Evolutionary conservation across 2,888 invertebrate genomes (phyloP).

Genomic region (Apodemia hepburni): DNA sequence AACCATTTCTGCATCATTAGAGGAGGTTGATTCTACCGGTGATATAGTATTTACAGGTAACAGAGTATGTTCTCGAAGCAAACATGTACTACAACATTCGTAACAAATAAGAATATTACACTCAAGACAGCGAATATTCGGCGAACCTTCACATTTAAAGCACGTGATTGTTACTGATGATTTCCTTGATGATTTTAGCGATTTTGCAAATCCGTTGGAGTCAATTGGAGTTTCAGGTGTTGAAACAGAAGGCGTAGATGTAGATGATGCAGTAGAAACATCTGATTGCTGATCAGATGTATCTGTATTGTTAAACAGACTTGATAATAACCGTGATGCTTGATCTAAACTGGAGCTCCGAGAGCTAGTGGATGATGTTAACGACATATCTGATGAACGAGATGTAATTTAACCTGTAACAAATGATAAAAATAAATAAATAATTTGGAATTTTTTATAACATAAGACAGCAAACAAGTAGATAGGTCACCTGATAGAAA

Average conservation of each 20-base stretch:
- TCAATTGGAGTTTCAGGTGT: neutral
- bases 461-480: no score
- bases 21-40: constrained; percentile 18
- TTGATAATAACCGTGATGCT: constrained; percentile 14
- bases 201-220: neutral
- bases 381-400: neutral
- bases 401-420: neutral
- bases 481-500: no score
- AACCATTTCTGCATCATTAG: constrained; percentile 26
- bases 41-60: neutral
- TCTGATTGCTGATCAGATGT: neutral
- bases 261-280: neutral
- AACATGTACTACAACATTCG: neutral
- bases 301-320: neutral
- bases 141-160: constrained; percentile 2
- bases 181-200: neutral
- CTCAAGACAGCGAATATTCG: neutral
- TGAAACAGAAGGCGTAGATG: neutral
- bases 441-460: no score
- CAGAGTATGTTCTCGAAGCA: neutral
- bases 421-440: neutral
- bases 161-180: neutral
- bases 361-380: constrained; percentile 6
- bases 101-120: constrained; percentile 3
- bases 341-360: constrained; percentile 16